Percentiles rank a stretch among this genome's conserved stretches.
phyloP scores from a whole-genome alignment of 2,888 invertebrate species.

The Macaria liturata region DNA sequence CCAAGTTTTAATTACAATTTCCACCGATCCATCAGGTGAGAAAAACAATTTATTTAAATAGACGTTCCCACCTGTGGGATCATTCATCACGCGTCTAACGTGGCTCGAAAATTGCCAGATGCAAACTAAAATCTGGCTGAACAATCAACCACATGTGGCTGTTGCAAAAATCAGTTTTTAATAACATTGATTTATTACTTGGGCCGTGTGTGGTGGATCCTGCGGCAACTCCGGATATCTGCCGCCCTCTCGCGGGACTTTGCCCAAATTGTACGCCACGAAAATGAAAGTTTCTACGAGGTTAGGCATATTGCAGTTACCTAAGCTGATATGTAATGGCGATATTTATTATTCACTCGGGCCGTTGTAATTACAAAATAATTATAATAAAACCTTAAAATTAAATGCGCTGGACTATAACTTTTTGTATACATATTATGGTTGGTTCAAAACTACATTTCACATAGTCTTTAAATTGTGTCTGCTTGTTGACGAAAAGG shows the following conservation, averaged over 20 bases:
- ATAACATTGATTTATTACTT: conserved; percentile 48
- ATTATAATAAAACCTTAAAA: no score
- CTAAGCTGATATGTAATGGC: no score
- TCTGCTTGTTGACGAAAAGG: no score
- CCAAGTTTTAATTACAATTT: neutral
- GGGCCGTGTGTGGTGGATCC: conserved; percentile 28
- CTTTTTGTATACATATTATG: no score
- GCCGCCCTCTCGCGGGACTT: conserved; percentile 31
- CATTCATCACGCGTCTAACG: conserved; percentile 13
- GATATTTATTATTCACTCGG: no score
- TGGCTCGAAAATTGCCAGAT: conserved; percentile 15
- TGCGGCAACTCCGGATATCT: conserved; percentile 34
- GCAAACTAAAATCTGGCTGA: conserved; percentile 23
- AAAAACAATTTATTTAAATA: conserved; percentile 5
- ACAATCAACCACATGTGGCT: conserved; percentile 27
- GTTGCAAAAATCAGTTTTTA: conserved; percentile 50
- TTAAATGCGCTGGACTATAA: no score
- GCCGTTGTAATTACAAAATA: no score
- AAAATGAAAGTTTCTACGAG: conserved; percentile 6
- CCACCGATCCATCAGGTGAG: conserved; percentile 5
- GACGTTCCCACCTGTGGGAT: conserved; percentile 5
- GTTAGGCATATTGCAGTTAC: neutral
- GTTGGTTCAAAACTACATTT: no score
- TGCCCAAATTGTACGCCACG: conserved; percentile 7
- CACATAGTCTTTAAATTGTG: no score